Base-by-base conservation (phyloP, 92 coral and sea anemone genomes). In the Phenganax subtilis region DNA sequence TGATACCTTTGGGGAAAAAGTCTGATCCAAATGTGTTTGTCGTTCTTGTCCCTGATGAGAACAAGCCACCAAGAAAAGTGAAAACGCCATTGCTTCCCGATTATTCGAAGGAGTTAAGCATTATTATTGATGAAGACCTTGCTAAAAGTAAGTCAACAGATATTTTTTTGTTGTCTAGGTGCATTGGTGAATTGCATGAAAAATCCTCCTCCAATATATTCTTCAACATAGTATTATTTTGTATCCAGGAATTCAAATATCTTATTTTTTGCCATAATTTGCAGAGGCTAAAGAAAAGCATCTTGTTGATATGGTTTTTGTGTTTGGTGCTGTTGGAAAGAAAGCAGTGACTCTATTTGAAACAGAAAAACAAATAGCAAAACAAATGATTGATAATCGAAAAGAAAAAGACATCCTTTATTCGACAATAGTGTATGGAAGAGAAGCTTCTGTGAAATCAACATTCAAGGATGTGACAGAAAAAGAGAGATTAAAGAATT, bases 251-350 rank as follows among this genome's bases (percentile, higher is more conserved):
- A 37, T 37, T 59, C 0, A 59, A 59, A 59, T 14, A 59, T 59
- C 20, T 59, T 59, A 12, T 59, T 10, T 31, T 28, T 60, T 85
- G n/a, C 51, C 57, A 87, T 88, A 85, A 63, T 88, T 88, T 66
- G 75, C 80, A 55, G 60, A 77, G 9, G 12, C 81, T 76, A 62
- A 88, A 25, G 84, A 80, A 8, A 89, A 88, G 62, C 68, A 82
- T 73, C 82, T 92, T 15, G 82, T 77, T 20, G 98, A 93, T 75
- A 81, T 93, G 7, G 97, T 87, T 9, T 88, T 93, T 81, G 98
- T 90, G 14, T 84, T 93, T 51, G 88, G 91, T 80, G 91, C 97
- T 57, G 84, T 86, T 57, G 89, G 88, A 10, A 47, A 81, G 7
- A 82, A 78, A 17, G 91, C 97, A 3, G 75, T 51, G n/a, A 68